A percentile compares a stretch with the other conserved stretches of the same genome.
Conservation (phyloP, 2,113 vertebrate genomes). For the Chlamydotis undulata region DNA sequence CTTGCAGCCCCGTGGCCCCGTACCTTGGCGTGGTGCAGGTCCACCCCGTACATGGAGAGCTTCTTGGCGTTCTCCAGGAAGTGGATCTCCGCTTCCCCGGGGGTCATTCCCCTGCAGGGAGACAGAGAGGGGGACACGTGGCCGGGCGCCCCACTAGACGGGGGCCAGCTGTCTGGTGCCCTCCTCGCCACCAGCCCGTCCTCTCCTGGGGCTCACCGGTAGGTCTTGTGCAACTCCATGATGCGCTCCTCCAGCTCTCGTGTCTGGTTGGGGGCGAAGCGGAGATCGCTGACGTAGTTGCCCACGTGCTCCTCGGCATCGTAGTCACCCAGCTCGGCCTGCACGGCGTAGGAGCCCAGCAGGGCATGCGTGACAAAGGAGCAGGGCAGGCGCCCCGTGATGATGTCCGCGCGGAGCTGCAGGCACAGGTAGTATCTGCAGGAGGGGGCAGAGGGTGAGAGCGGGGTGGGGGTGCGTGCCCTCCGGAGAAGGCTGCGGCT, state of each 20-base stretch:
- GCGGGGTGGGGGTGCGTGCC: rapidly evolving
- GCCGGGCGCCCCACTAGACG: rapidly evolving
- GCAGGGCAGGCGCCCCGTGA: constrained; percentile 94
- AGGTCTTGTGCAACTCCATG: constrained; percentile 96
- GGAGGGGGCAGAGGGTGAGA: background rate
- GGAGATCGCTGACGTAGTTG: constrained; percentile 92
- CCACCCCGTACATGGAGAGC: constrained; percentile 98
- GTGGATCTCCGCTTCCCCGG: constrained; percentile 96
- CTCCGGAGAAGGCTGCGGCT: background rate
- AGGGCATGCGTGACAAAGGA: constrained; percentile 97
- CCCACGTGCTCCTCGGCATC: constrained; percentile 89
- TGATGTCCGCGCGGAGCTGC: constrained; percentile 97
- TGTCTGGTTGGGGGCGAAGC: constrained; percentile 95
- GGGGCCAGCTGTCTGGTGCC: background rate
- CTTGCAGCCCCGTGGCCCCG: background rate
- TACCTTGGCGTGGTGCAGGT: constrained; percentile 98
- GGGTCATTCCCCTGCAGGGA: constrained; percentile 90
- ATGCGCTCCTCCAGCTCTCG: constrained; percentile 96
- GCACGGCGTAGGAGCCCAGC: constrained; percentile 93
- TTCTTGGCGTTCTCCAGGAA: constrained; percentile 99
- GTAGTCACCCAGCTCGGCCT: constrained; percentile 93
- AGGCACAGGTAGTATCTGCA: constrained; percentile 97
- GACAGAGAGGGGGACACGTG: background rate
- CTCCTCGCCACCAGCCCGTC: background rate
- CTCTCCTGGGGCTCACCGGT: constrained; percentile 79